Base-by-base conservation (phyloP, 2,888 invertebrate genomes). In the Meiosimyza platycephala region DNA sequence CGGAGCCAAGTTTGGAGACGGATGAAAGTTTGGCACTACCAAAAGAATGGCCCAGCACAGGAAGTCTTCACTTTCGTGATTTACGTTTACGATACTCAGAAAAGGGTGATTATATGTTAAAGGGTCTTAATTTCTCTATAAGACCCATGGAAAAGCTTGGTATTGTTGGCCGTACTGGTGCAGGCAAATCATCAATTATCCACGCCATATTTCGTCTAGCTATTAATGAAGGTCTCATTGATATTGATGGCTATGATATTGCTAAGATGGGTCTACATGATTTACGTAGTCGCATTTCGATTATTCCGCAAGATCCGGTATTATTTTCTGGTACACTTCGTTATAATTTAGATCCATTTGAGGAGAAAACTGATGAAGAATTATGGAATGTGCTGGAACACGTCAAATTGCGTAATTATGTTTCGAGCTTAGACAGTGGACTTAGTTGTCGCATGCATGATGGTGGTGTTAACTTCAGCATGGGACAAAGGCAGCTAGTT, bases 251-350 rank as follows among this genome's bases (percentile, higher is more conserved):
- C 15, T 85, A 94, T 0, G 90, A 93, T 72, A 93, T 91, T 0
- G 89, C 89, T 55, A 88, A 88, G 6, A 89, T 97, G 67, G 94
- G 94, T 0, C 89, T 97, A 6, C 90, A 93, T 84, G 93, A 94
- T 80, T 88, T 98, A 16, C 89, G 97, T 62, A 91, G 90, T 71
- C 93, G 92, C 80, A 94, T 98, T 72, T 93, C 97, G 0, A 97
- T 97, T 75, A 97, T 97, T 81, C 97, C 97, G 0, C 97, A 97
- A 89, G 95, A 96, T 81, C 96, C 96, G 0, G 92, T 95, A 22
- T 86, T 97, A n/a, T 96, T 97, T 85, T 93, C 94, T 0, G 94
- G 94, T 6, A 92, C 93, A 22, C 85, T 97, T 63, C 90, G 96
- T 16, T 92, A 93, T 83, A 96, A 96, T 86, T 89, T 96, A 83